Evolutionary conservation across 2,113 vertebrate genomes (phyloP).

Genomic region (Cyanoliseus patagonus): DNA sequence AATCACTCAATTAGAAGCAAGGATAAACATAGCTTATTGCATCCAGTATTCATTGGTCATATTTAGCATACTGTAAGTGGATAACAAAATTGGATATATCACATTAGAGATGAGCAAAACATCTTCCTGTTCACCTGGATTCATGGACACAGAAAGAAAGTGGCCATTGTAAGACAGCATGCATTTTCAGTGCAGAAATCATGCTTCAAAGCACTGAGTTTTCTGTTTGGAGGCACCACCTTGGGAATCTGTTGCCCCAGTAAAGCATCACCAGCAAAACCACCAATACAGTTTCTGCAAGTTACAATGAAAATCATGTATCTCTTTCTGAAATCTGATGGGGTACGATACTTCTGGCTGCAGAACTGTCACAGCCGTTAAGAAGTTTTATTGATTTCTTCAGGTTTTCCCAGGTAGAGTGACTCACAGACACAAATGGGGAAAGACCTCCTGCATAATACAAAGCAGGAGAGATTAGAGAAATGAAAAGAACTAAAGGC

Average conservation of each 20-base stretch:
- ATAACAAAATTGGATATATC: background rate
- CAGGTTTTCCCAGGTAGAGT: background rate
- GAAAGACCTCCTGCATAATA: background rate
- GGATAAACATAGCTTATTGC: background rate
- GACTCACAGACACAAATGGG: background rate
- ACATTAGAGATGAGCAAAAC: background rate
- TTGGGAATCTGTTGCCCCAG: background rate
- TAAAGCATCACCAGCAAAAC: background rate
- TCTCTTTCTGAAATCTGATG: background rate
- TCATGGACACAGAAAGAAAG: background rate
- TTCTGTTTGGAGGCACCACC: background rate
- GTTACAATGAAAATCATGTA: background rate
- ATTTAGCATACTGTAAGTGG: background rate
- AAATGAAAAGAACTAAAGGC: background rate
- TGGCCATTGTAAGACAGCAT: background rate
- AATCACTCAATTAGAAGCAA: background rate
- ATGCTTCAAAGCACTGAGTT: background rate
- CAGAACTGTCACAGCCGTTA: background rate
- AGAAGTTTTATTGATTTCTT: background rate
- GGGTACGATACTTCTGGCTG: background rate
- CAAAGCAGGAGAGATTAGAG: background rate
- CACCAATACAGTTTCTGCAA: accelerated
- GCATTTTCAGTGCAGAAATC: background rate
- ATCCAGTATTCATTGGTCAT: background rate
- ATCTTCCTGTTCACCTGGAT: background rate